Percentiles rank a stretch among this genome's conserved stretches.
These are phyloP conservation scores for Trichoplusia ni DNA, from an alignment of 1,140 invertebrate species.

Conservation along the genomic window DNA sequence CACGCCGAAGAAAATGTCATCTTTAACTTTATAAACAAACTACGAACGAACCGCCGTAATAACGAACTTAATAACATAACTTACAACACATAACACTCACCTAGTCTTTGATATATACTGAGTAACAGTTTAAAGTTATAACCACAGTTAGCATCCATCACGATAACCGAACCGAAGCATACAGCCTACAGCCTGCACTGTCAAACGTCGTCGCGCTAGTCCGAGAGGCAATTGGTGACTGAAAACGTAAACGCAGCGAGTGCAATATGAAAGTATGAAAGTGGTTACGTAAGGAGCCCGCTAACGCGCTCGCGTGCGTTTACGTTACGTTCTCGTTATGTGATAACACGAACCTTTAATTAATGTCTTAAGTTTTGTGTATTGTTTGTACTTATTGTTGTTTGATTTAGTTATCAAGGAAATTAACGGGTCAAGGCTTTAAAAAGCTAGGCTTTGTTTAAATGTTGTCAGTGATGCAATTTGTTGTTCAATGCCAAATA, in stretches of 20 bases:
- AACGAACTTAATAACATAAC: too few relatives aligned
- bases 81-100: slow-evolving; percentile 1
- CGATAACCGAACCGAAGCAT: neutral
- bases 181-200: neutral
- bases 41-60: too few relatives aligned
- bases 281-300: slow-evolving; percentile 17
- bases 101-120: slow-evolving; percentile 25
- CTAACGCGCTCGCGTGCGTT: slow-evolving; percentile 30
- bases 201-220: neutral
- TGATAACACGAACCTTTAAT: slow-evolving; percentile 10
- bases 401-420: too few relatives aligned
- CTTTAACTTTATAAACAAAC: too few relatives aligned
- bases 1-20: too few relatives aligned
- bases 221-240: slow-evolving; percentile 14
- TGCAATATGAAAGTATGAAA: slow-evolving; percentile 31
- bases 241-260: slow-evolving; percentile 21
- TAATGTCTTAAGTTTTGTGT: neutral
- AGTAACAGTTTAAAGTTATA: slow-evolving; percentile 29
- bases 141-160: slow-evolving; percentile 22
- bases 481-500: too few relatives aligned
- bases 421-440: too few relatives aligned
- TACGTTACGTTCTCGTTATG: slow-evolving; percentile 20
- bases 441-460: too few relatives aligned
- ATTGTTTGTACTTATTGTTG: neutral
- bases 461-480: too few relatives aligned